Base-by-base conservation (phyloP, 2,888 invertebrate genomes). In the Diadromus collaris region DNA sequence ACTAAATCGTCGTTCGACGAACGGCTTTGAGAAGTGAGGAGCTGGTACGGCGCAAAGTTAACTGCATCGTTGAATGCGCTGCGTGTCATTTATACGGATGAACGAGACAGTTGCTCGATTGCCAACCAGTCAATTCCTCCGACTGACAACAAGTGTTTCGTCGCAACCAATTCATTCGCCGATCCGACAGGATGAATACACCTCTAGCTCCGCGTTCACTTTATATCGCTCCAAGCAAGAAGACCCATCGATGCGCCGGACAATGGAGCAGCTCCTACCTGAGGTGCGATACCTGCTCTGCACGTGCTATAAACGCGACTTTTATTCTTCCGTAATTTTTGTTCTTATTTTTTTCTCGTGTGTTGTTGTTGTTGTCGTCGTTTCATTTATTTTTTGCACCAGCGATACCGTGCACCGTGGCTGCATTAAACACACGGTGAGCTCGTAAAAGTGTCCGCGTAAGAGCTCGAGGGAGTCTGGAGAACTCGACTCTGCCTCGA, bases 401-500 rank as follows among this genome's bases (percentile, higher is more conserved):
- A 41, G 34, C 51, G 19, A n/a, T 71, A 61, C 56, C 48, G 19
- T 56, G 61, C 61, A 63, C 41, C 56, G 32, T 6, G 41, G 64
- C 60, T 71, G 27, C 61, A 75, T 75, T 68, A 56, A 68, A 67
- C 70, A 60, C 76, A 60, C 48, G 56, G 61, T 48, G 54, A 64
- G 67, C 73, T 83, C 82, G 72, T 82, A 79, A 82, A 81, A 80
- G 76, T 78, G 78, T 79, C 80, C 76, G 71, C 54, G 51, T 60
- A 51, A 76, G 71, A 71, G 74, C 81, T 78, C 65, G 74, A 78
- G 81, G 79, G 73, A 80, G 78, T 80, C 76, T 76, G 64, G 73
- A 71, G 71, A 69, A 76, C 70, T 71, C 68, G 56, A 56, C 44
- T 56, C 32, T 60, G 32, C 54, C 51, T 60, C 48, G 73, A 32